Percentiles rank a stretch among this genome's conserved stretches.
phyloP scores from a whole-genome alignment of 2,113 vertebrate genomes.

The Argyrosomus japonicus region DNA sequence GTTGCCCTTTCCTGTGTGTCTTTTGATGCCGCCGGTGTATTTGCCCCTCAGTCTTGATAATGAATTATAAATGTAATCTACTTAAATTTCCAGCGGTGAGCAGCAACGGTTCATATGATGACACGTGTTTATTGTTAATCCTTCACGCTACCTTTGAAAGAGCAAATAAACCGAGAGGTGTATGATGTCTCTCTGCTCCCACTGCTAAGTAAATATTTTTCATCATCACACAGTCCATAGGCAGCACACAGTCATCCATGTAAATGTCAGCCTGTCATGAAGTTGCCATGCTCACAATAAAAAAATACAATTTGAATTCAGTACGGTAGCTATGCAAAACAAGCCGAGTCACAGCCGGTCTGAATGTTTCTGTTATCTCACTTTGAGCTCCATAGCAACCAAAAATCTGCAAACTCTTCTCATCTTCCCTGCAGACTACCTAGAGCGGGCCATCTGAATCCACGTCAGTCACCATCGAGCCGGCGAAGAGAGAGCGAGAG shows the following conservation, averaged over 20 bases:
- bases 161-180: neutral
- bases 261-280: slow-evolving; percentile 36
- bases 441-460: slow-evolving; percentile 37
- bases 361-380: neutral
- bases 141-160: no score
- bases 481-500: neutral
- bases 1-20: neutral
- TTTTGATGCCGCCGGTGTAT: neutral
- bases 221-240: neutral
- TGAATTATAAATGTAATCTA: neutral
- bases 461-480: slow-evolving; percentile 5
- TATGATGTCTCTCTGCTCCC: neutral
- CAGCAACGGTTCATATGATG: neutral
- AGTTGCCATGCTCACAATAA: neutral
- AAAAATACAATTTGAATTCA: slow-evolving; percentile 26
- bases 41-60: neutral
- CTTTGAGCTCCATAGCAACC: neutral
- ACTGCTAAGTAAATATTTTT: slow-evolving; percentile 17
- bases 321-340: slow-evolving; percentile 27
- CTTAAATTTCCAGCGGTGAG: neutral
- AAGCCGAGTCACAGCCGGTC: neutral
- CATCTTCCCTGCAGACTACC: slow-evolving; percentile 54
- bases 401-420: neutral
- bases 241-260: neutral
- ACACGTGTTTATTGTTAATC: neutral